A percentile compares a stretch with the other conserved stretches of the same genome.
Evolutionary conservation across 2,797 vertebrate genomes (phyloP).

Genomic region (Phrynocephalus vlangalii): DNA sequence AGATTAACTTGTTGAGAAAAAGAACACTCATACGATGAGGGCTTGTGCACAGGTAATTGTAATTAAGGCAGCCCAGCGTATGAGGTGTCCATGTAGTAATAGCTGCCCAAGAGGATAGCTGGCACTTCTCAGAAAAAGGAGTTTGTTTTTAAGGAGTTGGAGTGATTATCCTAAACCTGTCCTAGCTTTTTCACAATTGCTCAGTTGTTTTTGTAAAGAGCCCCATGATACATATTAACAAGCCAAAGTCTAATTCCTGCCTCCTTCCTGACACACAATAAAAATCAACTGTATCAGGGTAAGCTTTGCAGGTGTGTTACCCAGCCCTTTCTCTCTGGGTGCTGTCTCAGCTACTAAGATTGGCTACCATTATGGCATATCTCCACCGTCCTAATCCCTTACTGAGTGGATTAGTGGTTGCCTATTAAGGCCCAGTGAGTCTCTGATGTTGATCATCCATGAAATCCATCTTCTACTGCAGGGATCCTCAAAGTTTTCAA

Average conservation of each 20-base stretch:
- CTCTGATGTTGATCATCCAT: no score
- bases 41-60: not conserved
- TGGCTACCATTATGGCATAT: no score
- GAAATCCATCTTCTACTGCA: no score
- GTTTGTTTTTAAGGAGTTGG: not conserved
- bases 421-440: no score
- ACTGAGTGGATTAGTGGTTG: no score
- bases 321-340: no score
- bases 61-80: not conserved
- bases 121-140: not conserved
- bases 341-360: no score
- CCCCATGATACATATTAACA: not conserved
- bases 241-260: not conserved
- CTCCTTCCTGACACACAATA: no score
- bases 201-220: not conserved
- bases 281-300: no score
- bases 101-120: not conserved
- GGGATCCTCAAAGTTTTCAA: no score
- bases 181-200: not conserved
- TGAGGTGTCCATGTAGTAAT: not conserved
- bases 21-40: not conserved
- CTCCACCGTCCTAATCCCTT: no score
- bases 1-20: slow-evolving; percentile 17
- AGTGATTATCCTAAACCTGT: not conserved
- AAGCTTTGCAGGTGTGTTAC: no score